A percentile compares a stretch with the other conserved stretches of the same genome.
These are phyloP conservation scores for Piezodorus guildinii DNA, from an alignment of 1,140 invertebrate genomes.

Conservation along the genomic window DNA sequence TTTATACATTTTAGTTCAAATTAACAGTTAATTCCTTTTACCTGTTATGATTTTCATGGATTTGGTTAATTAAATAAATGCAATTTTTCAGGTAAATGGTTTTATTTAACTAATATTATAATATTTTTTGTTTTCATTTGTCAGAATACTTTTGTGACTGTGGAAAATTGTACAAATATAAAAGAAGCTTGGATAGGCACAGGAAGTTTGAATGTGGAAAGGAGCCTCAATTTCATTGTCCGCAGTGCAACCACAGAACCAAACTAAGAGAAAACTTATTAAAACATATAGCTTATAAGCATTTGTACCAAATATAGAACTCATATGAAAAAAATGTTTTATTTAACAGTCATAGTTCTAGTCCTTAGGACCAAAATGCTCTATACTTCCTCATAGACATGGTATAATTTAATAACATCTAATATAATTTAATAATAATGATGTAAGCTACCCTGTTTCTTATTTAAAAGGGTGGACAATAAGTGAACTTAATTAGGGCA, in stretches of 20 bases:
- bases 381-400: too few species aligned
- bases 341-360: too few species aligned
- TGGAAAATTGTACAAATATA: constrained; percentile 16
- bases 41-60: neutral
- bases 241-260: constrained; percentile 40
- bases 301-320: neutral
- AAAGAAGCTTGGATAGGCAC: constrained; percentile 33
- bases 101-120: neutral
- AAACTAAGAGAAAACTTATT: constrained; percentile 40
- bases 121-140: too few species aligned
- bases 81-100: neutral
- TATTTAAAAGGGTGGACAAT: too few species aligned
- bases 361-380: too few species aligned
- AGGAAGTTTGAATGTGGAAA: constrained; percentile 43
- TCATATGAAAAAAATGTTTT: too few species aligned
- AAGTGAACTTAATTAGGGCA: too few species aligned
- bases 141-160: constrained; percentile 10
- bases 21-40: neutral
- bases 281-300: neutral
- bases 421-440: too few species aligned
- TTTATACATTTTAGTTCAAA: too few species aligned
- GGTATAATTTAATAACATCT: too few species aligned
- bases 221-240: constrained; percentile 41
- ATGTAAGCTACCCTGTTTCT: too few species aligned
- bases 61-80: neutral